Percentiles rank a stretch among this genome's conserved stretches.
Conservation (phyloP, 2,113 vertebrate species). For the Boulengeromyrus knoepffleri region DNA sequence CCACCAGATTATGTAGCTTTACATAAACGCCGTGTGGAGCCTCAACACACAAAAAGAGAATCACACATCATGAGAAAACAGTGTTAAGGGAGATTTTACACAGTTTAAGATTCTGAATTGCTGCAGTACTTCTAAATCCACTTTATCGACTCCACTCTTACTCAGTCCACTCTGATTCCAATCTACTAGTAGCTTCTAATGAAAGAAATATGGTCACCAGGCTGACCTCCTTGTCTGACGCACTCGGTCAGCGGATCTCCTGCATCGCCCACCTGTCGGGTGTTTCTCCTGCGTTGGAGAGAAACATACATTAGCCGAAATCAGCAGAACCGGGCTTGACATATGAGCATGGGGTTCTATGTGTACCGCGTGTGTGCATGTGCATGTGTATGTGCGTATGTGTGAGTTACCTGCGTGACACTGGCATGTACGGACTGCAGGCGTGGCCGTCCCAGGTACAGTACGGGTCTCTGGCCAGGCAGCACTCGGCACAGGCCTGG, state of each 20-base stretch:
- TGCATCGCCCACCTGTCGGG: conserved; percentile 60
- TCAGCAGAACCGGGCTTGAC: background rate
- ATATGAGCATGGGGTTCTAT: background rate
- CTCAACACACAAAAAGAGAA: background rate
- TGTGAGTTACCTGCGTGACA: conserved; percentile 51
- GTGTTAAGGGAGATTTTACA: background rate
- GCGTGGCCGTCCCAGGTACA: conserved; percentile 72
- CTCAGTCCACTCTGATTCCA: background rate
- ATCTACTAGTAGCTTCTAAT: background rate
- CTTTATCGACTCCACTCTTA: background rate
- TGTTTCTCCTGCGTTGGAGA: conserved; percentile 55
- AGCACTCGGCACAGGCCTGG: conserved; percentile 69
- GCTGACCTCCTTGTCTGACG: conserved; percentile 68
- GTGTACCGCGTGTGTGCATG: background rate
- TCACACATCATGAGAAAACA: background rate
- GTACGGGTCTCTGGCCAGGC: conserved; percentile 68
- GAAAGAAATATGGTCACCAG: background rate
- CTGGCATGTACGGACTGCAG: conserved; percentile 67
- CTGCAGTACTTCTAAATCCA: background rate
- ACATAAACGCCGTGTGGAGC: background rate
- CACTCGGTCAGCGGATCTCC: conserved; percentile 66
- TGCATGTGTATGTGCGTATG: background rate
- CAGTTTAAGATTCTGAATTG: background rate
- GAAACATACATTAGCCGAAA: background rate
- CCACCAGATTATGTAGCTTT: background rate